Conservation (phyloP, 2,797 vertebrate genomes). For the Takifugu ocellatus region DNA sequence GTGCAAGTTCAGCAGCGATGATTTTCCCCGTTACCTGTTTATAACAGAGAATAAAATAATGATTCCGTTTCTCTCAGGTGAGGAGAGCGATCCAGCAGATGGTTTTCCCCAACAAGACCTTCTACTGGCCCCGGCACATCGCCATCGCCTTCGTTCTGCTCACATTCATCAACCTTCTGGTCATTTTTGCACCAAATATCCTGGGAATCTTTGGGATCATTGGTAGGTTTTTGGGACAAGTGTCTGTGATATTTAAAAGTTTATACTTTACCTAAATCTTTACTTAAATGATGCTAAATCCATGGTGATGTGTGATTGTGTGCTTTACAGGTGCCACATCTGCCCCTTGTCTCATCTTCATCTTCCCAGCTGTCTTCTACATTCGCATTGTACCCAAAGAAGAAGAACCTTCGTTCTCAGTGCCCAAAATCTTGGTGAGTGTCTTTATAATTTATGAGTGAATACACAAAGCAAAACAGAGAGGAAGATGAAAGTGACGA, state of each 20-base stretch:
- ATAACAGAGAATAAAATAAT: not conserved
- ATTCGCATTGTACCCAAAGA: slow-evolving; percentile 94
- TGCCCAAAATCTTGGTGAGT: slow-evolving; percentile 89
- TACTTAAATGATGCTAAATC: too few species aligned
- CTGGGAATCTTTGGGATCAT: slow-evolving; percentile 96
- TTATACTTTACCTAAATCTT: too few species aligned
- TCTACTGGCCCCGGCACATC: slow-evolving; percentile 89
- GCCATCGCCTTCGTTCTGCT: slow-evolving; percentile 84
- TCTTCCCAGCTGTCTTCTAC: slow-evolving; percentile 97
- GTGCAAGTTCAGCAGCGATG: slow-evolving; percentile 38
- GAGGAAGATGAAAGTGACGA: too few species aligned
- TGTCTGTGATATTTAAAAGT: not conserved
- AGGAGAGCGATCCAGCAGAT: slow-evolving; percentile 95
- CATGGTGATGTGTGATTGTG: not conserved
- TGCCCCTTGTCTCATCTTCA: slow-evolving; percentile 97
- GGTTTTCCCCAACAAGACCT: slow-evolving; percentile 90
- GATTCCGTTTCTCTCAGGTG: slow-evolving; percentile 72
- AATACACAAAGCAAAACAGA: not conserved
- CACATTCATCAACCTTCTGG: slow-evolving; percentile 88
- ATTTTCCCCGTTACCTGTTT: not conserved
- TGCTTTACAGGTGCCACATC: slow-evolving; percentile 88
- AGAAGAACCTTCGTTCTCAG: slow-evolving; percentile 84
- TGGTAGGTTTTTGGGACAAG: slow-evolving; percentile 72
- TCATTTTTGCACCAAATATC: slow-evolving; percentile 97
- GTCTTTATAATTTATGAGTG: not conserved